Evolutionary conservation across 2,797 vertebrate genomes (phyloP), one percentile per base, ranked within the genome.

Genomic region (Typhlichthys eigenmanni): DNA sequence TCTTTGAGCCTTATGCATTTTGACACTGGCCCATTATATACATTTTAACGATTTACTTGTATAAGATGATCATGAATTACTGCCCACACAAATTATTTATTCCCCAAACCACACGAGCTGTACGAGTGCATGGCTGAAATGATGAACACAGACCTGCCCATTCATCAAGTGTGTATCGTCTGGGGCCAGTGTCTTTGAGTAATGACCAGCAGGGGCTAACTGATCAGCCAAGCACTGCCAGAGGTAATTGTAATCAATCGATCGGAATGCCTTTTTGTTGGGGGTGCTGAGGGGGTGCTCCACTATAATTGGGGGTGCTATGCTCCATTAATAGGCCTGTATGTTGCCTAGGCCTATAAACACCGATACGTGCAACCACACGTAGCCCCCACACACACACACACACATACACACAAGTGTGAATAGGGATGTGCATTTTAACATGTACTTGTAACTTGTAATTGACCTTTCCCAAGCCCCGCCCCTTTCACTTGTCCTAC

Each of bases 151-250:
- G 43, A 55, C 19, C 60, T 17, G 69, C 68, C 60, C 62, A 82
- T 83, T 75, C 62, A 51, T 24, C 24, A 24, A 24, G 24, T 24
- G 24, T 52, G 49, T 29, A 81, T 80, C 19, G 74, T 84, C 65
- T 68, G 13, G 53, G 46, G 38, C 45, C 61, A 49, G 45, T 62
- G 68, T 72, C 68, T 80, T 74, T 80, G 71, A 80, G 74, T 74
- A 76, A 81, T 75, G 71, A 53, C 75, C 65, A 75, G 55, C 50
- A 55, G 58, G 47, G 71, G 66, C 56, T 71, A 76, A 83, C 71
- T 82, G 82, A 86, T 80, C 75, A 66, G 65, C 70, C 54, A 47
- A 24, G n/a, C 24, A 9, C 53, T 29, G 38, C 56, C 48, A 65
- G 64, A 47, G 63, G 50, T 70, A 67, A 65, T 43, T 72, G 63